These are phyloP conservation scores for Nyctalus aviator DNA, from an alignment of 2,797 vertebrate species.

Conservation along the genomic window DNA sequence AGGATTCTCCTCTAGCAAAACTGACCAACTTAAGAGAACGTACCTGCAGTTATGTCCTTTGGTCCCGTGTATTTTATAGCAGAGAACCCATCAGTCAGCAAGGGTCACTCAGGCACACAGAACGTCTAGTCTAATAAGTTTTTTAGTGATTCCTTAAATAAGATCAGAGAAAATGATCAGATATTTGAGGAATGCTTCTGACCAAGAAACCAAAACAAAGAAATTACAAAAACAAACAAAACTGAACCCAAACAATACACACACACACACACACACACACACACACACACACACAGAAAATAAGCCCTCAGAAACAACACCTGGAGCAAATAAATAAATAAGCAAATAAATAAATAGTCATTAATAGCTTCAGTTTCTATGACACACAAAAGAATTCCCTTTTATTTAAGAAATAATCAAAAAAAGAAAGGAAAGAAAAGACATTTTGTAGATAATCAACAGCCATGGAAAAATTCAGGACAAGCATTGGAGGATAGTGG, in stretches of 20 bases:
- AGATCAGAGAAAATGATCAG: neutral
- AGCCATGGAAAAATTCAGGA: neutral
- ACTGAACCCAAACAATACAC: neutral
- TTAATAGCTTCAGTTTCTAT: neutral
- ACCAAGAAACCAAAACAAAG: neutral
- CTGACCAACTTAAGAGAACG: neutral
- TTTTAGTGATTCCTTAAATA: conserved; percentile 20
- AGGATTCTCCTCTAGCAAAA: conserved; percentile 4
- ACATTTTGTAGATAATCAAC: neutral
- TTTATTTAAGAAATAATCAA: neutral
- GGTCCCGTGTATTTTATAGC: neutral
- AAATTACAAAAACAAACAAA: neutral
- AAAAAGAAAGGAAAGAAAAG: neutral
- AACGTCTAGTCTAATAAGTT: neutral
- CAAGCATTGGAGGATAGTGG: neutral
- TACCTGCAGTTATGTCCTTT: neutral
- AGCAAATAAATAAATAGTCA: neutral
- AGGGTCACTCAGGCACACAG: neutral
- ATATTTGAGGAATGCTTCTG: neutral
- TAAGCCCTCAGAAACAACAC: neutral
- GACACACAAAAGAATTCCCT: neutral
- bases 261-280: neutral
- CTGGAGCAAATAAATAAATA: neutral
- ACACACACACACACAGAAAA: neutral
- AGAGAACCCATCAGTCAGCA: neutral